Evolutionary conservation across 2,113 vertebrate genomes (phyloP), one percentile per base, ranked within the genome.

Genomic region (Oceanodroma tethys): DNA sequence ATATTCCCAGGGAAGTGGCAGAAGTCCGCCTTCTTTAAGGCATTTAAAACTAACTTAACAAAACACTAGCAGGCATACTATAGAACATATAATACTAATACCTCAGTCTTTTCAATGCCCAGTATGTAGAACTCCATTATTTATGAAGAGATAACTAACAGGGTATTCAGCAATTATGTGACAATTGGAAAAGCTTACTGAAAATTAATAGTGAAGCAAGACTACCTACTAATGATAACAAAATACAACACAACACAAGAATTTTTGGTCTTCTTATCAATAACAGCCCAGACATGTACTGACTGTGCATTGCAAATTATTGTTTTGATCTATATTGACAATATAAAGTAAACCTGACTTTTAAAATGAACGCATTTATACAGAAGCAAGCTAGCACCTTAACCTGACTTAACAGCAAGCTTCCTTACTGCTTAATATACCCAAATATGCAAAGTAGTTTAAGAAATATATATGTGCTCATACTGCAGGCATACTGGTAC

Each of bases 271-370:
- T n/a, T 84, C 76, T 75, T 97, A 95, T 89, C 80, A 88, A 88
- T n/a, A 94, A n/a, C 48, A 86, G 70, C 53, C 86, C 40, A 97
- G 70, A 71, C 9, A 6, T 15, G 21, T 86, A 97, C 80, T 48
- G 84, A 92, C 95, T 60, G 40, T 43, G 74, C 62, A 86, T n/a
- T 91, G 68, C 71, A 92, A 95, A 96, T 97, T 88, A 86, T 19
- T 94, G 55, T 93, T 97, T 91, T 92, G 72, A 94, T 95, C 83
- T 83, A 63, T 94, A 95, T 42, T 97, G 96, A 95, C 76, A 86
- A 27, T 43, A 75, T 36, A 59, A 90, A 27, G n/a, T 19, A 96
- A 96, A 96, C 8, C 11, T 60, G 52, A 81, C 58, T 97, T 96
- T 58, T 84, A 66, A 97, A 93, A 91, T 71, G 12, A 94, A 95